Conservation (phyloP, 2,888 invertebrate genomes). For the Thera britannica region DNA sequence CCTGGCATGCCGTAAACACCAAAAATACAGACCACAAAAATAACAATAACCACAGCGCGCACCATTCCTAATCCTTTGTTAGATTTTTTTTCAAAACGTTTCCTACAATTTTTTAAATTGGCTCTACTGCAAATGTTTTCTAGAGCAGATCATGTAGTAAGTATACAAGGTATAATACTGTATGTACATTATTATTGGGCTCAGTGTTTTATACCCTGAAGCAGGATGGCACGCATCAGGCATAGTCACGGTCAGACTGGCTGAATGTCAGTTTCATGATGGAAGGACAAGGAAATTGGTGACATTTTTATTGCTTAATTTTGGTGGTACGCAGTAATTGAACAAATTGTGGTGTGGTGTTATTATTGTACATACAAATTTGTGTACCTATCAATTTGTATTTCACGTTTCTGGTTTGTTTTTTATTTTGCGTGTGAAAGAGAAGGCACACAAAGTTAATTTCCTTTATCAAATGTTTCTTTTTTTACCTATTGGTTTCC, state of each 20-base stretch:
- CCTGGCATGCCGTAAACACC: slow-evolving; percentile 40
- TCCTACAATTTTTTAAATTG: too few relatives aligned
- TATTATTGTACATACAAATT: too few relatives aligned
- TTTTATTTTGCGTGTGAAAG: too few relatives aligned
- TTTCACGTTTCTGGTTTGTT: too few relatives aligned
- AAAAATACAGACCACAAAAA: slow-evolving; percentile 35
- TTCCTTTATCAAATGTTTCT: too few relatives aligned
- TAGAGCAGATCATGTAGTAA: too few relatives aligned
- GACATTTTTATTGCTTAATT: slow-evolving; percentile 48
- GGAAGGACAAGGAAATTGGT: slow-evolving; percentile 49
- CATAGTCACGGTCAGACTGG: slow-evolving; percentile 49
- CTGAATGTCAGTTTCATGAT: slow-evolving; percentile 50
- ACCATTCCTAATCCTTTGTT: slow-evolving; percentile 3
- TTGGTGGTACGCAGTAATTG: slow-evolving; percentile 18
- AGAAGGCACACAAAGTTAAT: too few relatives aligned
- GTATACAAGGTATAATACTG: neutral
- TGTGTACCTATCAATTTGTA: too few relatives aligned
- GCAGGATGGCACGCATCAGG: slow-evolving; percentile 46
- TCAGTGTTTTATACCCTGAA: slow-evolving; percentile 16
- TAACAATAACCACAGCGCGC: slow-evolving; percentile 35
- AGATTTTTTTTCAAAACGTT: neutral
- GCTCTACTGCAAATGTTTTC: too few relatives aligned
- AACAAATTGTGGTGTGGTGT: neutral
- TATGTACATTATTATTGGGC: slow-evolving; percentile 4
- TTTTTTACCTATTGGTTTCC: too few relatives aligned